These are phyloP conservation scores for Pantherophis guttatus DNA, from an alignment of 2,113 vertebrate species.

Conservation along the genomic window DNA sequence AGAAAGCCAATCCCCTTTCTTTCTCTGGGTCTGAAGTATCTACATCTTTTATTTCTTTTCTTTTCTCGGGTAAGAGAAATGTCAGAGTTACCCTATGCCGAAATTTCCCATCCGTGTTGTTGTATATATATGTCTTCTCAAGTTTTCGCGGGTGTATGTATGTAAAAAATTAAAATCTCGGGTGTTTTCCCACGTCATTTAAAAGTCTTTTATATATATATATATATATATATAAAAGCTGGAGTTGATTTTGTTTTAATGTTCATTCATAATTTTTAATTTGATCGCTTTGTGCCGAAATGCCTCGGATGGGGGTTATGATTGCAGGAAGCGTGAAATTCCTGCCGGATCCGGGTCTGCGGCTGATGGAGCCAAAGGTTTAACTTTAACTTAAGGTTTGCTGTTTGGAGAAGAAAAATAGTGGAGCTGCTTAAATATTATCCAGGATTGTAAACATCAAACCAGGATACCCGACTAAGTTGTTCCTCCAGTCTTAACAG, in stretches of 20 bases:
- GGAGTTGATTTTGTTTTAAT: not conserved
- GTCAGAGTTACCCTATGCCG: not conserved
- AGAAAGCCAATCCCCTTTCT: not conserved
- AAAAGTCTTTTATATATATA: no score
- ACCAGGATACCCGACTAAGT: rapidly evolving
- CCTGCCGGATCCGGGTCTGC: not conserved
- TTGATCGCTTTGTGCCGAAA: not conserved
- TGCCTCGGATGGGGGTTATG: not conserved
- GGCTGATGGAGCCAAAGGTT: not conserved
- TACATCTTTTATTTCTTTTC: not conserved
- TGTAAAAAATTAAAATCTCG: no score
- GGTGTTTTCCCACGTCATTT: no score
- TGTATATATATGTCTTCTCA: no score
- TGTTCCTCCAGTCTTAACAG: conserved; percentile 19
- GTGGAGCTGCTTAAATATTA: conserved; percentile 20
- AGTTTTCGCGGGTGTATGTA: no score
- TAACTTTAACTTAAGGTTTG: not conserved
- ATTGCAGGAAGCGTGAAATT: not conserved
- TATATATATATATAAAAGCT: no score
- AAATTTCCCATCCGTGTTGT: not conserved
- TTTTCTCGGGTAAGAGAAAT: not conserved
- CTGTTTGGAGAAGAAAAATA: not conserved
- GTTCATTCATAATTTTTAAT: not conserved
- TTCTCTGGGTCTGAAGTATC: not conserved
- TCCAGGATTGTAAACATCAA: conserved; percentile 22